These are phyloP conservation scores for Heterotilapia buettikoferi DNA, from an alignment of 2,113 vertebrate species.

Conservation along the genomic window DNA sequence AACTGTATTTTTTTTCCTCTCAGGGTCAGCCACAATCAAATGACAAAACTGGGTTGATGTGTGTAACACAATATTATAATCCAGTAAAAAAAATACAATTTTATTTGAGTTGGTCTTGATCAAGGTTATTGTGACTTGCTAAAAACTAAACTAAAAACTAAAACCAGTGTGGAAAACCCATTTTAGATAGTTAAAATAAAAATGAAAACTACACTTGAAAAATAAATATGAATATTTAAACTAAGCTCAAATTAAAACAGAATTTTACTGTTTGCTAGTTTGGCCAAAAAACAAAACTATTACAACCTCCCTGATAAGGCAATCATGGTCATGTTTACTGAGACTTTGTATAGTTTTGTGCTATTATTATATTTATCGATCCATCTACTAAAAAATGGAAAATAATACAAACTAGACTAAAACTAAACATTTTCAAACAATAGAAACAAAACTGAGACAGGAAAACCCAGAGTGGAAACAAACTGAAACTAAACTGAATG, in stretches of 20 bases:
- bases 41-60: neutral
- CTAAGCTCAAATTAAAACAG: neutral
- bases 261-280: neutral
- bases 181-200: neutral
- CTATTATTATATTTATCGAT: fast-evolving
- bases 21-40: neutral
- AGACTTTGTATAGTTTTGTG: neutral
- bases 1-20: neutral
- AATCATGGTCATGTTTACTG: neutral
- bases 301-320: neutral
- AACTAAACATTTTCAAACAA: neutral
- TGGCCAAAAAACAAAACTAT: neutral
- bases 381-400: neutral
- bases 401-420: neutral
- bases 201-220: neutral
- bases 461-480: neutral
- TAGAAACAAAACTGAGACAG: neutral
- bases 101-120: neutral
- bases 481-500: neutral
- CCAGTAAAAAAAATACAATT: neutral
- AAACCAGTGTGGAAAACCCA: neutral
- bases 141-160: neutral
- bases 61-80: neutral
- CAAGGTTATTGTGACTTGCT: neutral
- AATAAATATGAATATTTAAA: neutral